Conservation (phyloP, 2,797 vertebrate genomes). For the Tinamus major region DNA sequence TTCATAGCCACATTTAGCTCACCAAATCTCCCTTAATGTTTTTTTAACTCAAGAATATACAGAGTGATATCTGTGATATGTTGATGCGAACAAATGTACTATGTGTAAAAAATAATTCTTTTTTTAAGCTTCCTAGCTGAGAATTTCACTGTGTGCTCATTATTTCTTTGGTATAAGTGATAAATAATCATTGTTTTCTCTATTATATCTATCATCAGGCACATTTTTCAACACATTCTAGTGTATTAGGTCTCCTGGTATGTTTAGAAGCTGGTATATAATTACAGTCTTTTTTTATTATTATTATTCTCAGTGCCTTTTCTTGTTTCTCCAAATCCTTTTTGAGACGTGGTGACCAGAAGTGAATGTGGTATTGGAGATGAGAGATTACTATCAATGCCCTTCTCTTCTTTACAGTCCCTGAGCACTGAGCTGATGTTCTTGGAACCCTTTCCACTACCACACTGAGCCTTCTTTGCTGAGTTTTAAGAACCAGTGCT, state of each 20-base stretch:
- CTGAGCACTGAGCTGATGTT: not conserved
- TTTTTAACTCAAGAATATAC: not conserved
- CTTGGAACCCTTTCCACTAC: not conserved
- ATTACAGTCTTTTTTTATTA: not conserved
- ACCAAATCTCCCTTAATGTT: not conserved
- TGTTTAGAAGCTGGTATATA: not conserved
- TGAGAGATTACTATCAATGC: not conserved
- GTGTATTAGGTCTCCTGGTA: not conserved
- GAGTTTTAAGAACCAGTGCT: not conserved
- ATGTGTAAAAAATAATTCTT: not conserved
- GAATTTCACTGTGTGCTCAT: slow-evolving; percentile 42
- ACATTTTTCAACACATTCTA: not conserved
- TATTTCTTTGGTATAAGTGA: slow-evolving; percentile 11
- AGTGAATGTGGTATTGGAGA: not conserved
- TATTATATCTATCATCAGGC: slow-evolving; percentile 5
- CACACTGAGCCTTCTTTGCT: not conserved
- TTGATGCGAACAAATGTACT: not conserved
- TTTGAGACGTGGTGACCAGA: not conserved
- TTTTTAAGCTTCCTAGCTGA: not conserved
- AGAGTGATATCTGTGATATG: not conserved
- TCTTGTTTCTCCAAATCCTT: slow-evolving; percentile 33
- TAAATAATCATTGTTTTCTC: slow-evolving; percentile 4
- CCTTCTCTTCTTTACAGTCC: not conserved
- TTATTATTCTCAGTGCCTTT: not conserved
- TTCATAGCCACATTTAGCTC: not conserved